A percentile compares a stretch with the other conserved stretches of the same genome.
Evolutionary conservation across 2,888 invertebrate genomes (phyloP).

Genomic region (Dusona sp.): DNA sequence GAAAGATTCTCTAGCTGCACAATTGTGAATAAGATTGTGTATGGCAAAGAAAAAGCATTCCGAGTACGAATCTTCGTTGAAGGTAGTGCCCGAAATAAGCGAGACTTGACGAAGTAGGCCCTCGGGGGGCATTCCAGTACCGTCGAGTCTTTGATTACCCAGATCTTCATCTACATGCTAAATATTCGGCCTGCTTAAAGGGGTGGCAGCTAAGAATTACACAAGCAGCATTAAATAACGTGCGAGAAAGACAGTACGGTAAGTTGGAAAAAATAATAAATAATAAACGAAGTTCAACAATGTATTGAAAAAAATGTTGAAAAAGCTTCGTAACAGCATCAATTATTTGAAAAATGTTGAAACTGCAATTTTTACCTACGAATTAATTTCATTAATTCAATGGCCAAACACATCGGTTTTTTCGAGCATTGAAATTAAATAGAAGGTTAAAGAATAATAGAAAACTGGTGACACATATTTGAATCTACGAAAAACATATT

Average conservation of each 20-base stretch:
- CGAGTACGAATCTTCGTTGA: slow-evolving; percentile 56
- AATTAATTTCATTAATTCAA: background rate
- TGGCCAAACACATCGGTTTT: background rate
- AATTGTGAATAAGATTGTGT: slow-evolving; percentile 45
- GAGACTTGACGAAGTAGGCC: slow-evolving; percentile 83
- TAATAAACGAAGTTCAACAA: background rate
- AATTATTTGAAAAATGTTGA: too few species aligned
- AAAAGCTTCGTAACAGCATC: too few species aligned
- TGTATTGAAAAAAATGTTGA: background rate
- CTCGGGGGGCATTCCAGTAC: slow-evolving; percentile 77
- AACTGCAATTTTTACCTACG: background rate
- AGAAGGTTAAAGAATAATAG: too few species aligned
- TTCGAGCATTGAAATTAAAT: background rate
- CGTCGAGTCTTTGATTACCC: slow-evolving; percentile 82
- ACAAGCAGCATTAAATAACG: slow-evolving; percentile 35
- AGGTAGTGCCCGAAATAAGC: slow-evolving; percentile 79
- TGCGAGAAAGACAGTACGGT: slow-evolving; percentile 3
- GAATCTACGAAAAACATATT: background rate
- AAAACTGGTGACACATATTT: background rate
- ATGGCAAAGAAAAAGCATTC: slow-evolving; percentile 22
- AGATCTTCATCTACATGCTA: slow-evolving; percentile 85
- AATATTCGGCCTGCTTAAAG: slow-evolving; percentile 76
- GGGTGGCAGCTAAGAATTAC: slow-evolving; percentile 16
- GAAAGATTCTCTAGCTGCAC: slow-evolving; percentile 17
- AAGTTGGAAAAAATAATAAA: background rate